These are phyloP conservation scores for Macaca mulatta DNA, from an alignment of 2,113 vertebrate species.

Conservation along the genomic window DNA sequence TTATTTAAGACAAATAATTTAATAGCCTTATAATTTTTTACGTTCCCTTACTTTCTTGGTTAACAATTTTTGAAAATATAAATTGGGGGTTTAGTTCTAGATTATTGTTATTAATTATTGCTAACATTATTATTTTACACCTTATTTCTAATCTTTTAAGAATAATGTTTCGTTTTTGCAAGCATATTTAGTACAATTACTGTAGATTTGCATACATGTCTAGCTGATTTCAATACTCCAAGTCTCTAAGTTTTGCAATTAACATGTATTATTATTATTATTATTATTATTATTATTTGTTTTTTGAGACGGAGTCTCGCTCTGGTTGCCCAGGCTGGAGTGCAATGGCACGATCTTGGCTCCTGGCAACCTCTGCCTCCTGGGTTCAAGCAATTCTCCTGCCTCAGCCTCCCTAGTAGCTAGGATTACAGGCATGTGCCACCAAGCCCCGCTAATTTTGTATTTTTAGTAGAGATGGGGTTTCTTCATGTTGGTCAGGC, in stretches of 20 bases:
- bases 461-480: no score
- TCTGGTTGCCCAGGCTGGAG: no score
- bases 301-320: no score
- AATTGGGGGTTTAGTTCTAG: neutral
- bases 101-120: conserved; percentile 4
- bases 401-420: no score
- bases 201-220: neutral
- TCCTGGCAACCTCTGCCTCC: no score
- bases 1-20: neutral
- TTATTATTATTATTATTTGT: neutral
- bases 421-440: no score
- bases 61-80: neutral
- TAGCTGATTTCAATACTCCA: neutral
- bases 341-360: no score
- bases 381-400: no score
- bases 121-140: neutral
- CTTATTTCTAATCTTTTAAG: neutral
- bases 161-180: conserved; percentile 1
- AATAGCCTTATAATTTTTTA: neutral
- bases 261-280: neutral
- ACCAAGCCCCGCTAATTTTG: no score
- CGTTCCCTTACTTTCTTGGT: neutral
- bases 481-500: no score
- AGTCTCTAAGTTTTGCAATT: neutral
- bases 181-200: neutral